Percentiles rank a stretch among this genome's conserved stretches.
Conservation (phyloP, 2,797 vertebrate species). For the Pseudomugil gertrudae region DNA sequence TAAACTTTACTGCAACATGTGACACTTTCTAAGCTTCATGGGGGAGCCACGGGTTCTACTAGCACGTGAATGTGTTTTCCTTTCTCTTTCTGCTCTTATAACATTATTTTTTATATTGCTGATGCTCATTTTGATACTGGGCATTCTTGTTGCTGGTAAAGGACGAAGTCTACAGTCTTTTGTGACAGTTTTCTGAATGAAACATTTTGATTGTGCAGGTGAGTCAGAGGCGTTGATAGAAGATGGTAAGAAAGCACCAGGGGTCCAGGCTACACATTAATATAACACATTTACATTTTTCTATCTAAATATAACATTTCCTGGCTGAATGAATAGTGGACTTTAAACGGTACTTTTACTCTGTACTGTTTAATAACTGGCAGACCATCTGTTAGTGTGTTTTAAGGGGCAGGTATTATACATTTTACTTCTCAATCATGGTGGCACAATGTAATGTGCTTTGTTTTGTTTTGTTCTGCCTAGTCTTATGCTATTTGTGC, state of each 20-base stretch:
- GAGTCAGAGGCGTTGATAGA: slow-evolving; percentile 20
- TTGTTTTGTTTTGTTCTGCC: no score
- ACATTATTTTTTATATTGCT: background rate
- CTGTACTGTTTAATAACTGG: no score
- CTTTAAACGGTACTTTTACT: no score
- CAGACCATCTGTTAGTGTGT: no score
- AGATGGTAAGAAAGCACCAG: background rate
- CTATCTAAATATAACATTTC: no score
- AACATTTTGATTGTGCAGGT: slow-evolving; percentile 10
- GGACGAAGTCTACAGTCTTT: slow-evolving; percentile 27
- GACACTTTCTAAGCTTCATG: background rate
- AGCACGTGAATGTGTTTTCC: slow-evolving; percentile 14
- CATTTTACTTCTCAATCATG: no score
- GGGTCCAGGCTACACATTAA: background rate
- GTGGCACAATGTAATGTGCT: no score
- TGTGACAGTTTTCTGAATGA: slow-evolving; percentile 22
- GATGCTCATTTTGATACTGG: slow-evolving; percentile 20
- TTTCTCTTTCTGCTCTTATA: background rate
- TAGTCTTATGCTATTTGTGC: no score
- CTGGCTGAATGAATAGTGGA: no score
- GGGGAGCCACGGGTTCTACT: slow-evolving; percentile 4
- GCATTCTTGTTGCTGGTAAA: slow-evolving; percentile 32
- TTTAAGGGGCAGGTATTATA: no score
- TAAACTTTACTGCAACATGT: background rate
- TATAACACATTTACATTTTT: background rate